These are phyloP conservation scores for Mimachlamys varia DNA, from an alignment of 2,888 invertebrate genomes.

Conservation along the genomic window DNA sequence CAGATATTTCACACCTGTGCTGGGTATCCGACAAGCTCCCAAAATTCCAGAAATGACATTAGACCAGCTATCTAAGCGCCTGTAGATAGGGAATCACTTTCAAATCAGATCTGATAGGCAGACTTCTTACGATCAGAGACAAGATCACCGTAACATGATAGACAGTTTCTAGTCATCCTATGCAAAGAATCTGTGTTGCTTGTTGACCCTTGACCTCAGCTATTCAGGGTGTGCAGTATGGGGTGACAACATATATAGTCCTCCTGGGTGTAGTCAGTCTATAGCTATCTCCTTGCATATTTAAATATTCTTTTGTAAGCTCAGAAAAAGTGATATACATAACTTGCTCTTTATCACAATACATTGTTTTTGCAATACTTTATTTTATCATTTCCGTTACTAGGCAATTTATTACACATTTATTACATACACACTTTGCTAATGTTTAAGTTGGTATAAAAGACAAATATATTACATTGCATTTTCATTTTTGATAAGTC, in stretches of 20 bases:
- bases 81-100: background rate
- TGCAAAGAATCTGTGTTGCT: background rate
- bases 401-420: background rate
- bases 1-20: slow-evolving; percentile 9
- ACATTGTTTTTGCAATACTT: slow-evolving; percentile 16
- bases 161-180: background rate
- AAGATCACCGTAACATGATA: background rate
- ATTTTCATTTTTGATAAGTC: background rate
- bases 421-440: background rate
- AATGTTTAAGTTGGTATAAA: background rate
- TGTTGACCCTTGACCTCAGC: background rate
- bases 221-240: background rate
- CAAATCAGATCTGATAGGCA: background rate
- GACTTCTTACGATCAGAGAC: background rate
- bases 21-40: background rate
- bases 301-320: background rate
- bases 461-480: background rate
- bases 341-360: background rate
- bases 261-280: background rate
- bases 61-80: background rate
- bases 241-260: background rate
- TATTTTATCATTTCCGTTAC: slow-evolving; percentile 29
- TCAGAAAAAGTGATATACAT: background rate
- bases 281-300: background rate
- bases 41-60: background rate